Percentiles rank a stretch among this genome's conserved stretches.
Evolutionary conservation across 2,113 vertebrate genomes (phyloP).

Genomic region (Melanerpes aurifrons): DNA sequence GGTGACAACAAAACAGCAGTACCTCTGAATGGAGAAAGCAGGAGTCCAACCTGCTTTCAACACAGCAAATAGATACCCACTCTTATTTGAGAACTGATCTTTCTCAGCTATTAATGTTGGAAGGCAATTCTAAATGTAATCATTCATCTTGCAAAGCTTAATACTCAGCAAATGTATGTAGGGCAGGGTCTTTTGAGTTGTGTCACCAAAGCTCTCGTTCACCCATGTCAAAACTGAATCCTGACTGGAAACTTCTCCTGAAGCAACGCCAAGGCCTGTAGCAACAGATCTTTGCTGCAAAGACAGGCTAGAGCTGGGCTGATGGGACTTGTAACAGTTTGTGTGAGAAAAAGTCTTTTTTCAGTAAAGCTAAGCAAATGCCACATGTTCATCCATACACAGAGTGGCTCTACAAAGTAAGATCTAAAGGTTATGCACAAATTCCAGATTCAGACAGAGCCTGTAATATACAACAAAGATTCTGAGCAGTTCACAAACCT

Average conservation of each 20-base stretch:
- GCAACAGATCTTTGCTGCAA: not conserved
- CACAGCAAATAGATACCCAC: not conserved
- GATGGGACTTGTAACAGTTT: not conserved
- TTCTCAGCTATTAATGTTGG: not conserved
- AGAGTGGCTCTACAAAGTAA: not conserved
- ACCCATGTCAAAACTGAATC: slow-evolving; percentile 38
- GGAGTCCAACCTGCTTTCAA: not conserved
- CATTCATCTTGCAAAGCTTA: slow-evolving; percentile 1
- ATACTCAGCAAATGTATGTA: not conserved
- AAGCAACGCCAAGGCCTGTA: slow-evolving; percentile 1
- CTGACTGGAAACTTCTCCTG: not conserved
- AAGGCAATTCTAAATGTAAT: slow-evolving; percentile 32
- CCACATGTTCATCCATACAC: not conserved
- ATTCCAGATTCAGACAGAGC: not conserved
- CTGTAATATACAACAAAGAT: not conserved
- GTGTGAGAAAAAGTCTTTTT: not conserved
- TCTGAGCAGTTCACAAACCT: not conserved
- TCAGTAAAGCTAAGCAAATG: not conserved
- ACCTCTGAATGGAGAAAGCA: not conserved
- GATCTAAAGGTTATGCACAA: not conserved
- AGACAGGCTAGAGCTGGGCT: not conserved
- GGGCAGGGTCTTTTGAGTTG: not conserved
- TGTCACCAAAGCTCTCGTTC: slow-evolving; percentile 3
- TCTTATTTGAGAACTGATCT: not conserved
- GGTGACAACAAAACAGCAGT: not conserved